Percentiles rank a stretch among this genome's conserved stretches.
phyloP scores from a whole-genome alignment of 1,140 invertebrate species.

The Pachyrhynchus sulphureomaculatus region DNA sequence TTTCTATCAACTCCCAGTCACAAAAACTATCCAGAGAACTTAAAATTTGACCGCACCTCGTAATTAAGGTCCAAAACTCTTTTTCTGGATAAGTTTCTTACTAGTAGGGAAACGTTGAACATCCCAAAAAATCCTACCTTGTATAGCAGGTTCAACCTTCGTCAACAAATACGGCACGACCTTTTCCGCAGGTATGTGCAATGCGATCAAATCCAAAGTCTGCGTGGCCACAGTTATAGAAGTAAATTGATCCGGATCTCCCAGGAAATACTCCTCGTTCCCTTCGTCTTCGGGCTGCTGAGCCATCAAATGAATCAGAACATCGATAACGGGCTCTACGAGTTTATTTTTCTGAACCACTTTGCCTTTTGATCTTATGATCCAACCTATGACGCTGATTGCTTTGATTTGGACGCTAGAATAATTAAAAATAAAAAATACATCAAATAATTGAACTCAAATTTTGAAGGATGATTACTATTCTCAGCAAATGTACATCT shows the following conservation, averaged over 20 bases:
- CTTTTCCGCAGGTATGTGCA: conserved; percentile 77
- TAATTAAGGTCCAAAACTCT: no score
- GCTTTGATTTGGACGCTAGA: conserved; percentile 67
- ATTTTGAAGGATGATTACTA: no score
- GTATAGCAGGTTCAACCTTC: conserved; percentile 60
- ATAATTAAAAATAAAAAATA: no score
- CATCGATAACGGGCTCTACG: conserved; percentile 68
- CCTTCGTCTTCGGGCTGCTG: conserved; percentile 58
- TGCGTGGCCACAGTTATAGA: conserved; percentile 69
- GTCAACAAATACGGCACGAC: conserved; percentile 69
- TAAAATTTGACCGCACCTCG: no score
- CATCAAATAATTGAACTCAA: no score
- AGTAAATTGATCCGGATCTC: conserved; percentile 60
- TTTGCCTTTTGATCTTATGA: conserved; percentile 45
- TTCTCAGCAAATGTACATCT: no score
- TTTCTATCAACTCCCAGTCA: no score
- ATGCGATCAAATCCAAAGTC: conserved; percentile 73
- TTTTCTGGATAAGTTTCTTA: no score
- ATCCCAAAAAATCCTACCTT: no score
- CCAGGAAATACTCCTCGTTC: conserved; percentile 63
- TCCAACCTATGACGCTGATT: conserved; percentile 59
- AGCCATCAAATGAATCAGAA: conserved; percentile 70
- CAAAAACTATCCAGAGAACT: no score
- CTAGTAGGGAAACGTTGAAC: no score
- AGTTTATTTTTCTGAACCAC: conserved; percentile 72